phyloP scores from a whole-genome alignment of 2,888 invertebrate species.

The Anodontia alba region DNA sequence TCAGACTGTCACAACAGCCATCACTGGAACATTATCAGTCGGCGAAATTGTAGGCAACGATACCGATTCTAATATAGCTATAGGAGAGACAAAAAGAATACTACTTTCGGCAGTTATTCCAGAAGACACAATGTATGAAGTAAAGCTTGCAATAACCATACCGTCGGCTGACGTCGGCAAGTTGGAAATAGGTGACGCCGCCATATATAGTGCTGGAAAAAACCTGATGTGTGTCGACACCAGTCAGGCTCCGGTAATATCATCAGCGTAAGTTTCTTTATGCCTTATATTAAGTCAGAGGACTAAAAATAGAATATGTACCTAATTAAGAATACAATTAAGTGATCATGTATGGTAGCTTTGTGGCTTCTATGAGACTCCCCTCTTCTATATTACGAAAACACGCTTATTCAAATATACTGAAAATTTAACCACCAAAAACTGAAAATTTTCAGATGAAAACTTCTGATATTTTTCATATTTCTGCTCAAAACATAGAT shows the following conservation, averaged over 20 bases:
- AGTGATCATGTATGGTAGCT: no score
- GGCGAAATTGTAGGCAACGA: slow-evolving; percentile 61
- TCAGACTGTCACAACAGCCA: slow-evolving; percentile 47
- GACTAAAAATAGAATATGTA: no score
- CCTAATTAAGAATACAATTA: no score
- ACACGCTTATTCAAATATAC: no score
- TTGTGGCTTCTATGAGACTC: no score
- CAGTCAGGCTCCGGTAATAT: slow-evolving; percentile 6
- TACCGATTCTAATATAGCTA: slow-evolving; percentile 42
- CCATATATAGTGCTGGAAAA: slow-evolving; percentile 67
- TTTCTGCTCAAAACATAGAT: no score
- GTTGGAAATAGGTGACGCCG: slow-evolving; percentile 72
- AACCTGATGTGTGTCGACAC: slow-evolving; percentile 76
- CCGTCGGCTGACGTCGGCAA: slow-evolving; percentile 52
- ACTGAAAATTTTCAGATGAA: no score
- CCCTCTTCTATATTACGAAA: no score
- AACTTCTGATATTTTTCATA: no score
- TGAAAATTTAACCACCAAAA: no score
- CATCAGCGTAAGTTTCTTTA: slow-evolving; percentile 27
- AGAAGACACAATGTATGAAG: slow-evolving; percentile 48
- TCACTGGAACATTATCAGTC: slow-evolving; percentile 42
- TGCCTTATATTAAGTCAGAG: no score
- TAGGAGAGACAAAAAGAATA: slow-evolving; percentile 67
- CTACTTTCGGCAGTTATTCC: slow-evolving; percentile 55
- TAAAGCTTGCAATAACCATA: slow-evolving; percentile 62